Base-by-base conservation (phyloP, 2,797 vertebrate species). In the Eremophila alpestris region DNA sequence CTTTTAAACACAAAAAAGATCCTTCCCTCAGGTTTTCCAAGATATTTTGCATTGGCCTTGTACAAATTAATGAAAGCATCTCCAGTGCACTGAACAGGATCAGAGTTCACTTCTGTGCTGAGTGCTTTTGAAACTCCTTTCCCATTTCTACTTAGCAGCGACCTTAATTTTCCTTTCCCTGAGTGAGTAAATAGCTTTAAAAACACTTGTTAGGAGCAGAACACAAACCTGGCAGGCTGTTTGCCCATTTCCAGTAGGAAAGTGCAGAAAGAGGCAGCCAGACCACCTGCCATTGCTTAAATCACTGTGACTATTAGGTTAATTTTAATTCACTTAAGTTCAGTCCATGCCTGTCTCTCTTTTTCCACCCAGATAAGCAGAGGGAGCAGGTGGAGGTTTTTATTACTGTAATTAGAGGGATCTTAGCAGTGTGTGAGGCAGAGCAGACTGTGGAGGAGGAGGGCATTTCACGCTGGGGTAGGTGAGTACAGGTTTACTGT, bases 241-340 rank as follows among this genome's bases (percentile, higher is more conserved):
- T 88, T 77, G 21, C 36, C n/a, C 24, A 29, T 13, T 90, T 62
- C n/a, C 23, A 52, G 11, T 18, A 24, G 23, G 30, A 78, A 76
- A 45, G 32, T 23, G 21, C 11, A 69, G 46, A 48, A 29, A 45
- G 83, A 48, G 36, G 19, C 64, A 78, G 46, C 36, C 51, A 48
- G 55, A 68, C 69, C 65, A 63, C 80, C 85, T 71, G 62, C 55
- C 13, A 48, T 43, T 6, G 1, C 67, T 75, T 68, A 78, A 87
- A 80, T 80, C 38, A 36, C 32, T 60, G 16, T 24, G 38, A 48
- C 40, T 75, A 8, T 79, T 56, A 55, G 59, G 40, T 78, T 88
- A 69, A 94, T 86, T 88, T 83, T 89, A 67, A 85, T 87, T 92
- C 24, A 54, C 60, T 85, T 78, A 64, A 70, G 56, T 89, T 87